These are phyloP conservation scores for Onychostruthus taczanowskii DNA, from an alignment of 2,113 vertebrate genomes.

Conservation along the genomic window DNA sequence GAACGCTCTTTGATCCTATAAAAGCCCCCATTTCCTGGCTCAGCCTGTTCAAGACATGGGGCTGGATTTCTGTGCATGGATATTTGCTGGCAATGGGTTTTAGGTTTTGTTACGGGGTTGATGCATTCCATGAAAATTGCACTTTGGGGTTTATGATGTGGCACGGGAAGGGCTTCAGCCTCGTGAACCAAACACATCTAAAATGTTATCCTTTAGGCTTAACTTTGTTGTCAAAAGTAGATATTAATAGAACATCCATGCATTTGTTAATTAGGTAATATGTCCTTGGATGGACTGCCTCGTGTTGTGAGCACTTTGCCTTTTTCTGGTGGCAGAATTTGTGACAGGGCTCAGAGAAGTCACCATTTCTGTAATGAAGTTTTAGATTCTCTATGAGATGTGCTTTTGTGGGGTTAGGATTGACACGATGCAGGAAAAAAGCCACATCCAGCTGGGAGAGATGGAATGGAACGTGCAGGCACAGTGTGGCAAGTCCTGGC, in stretches of 20 bases:
- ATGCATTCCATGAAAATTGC: neutral
- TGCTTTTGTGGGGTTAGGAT: neutral
- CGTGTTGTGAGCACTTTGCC: rapidly evolving
- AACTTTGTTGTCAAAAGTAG: neutral
- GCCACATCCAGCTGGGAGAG: neutral
- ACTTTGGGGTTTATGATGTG: neutral
- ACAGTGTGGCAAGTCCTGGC: neutral
- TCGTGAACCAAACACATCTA: neutral
- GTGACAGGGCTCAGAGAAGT: neutral
- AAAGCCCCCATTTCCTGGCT: neutral
- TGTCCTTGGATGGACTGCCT: neutral
- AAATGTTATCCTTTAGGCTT: neutral
- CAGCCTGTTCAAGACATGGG: neutral
- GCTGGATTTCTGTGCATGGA: neutral
- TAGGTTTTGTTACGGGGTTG: neutral
- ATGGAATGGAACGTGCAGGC: neutral
- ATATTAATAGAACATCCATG: rapidly evolving
- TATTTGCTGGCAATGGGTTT: neutral
- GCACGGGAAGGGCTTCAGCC: neutral
- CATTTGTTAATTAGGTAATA: neutral
- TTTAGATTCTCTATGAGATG: neutral
- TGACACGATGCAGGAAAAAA: neutral
- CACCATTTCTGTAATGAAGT: rapidly evolving
- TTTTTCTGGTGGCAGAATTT: neutral
- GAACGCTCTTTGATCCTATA: neutral